phyloP scores from a whole-genome alignment of 2,113 vertebrate genomes.

The Grantiella picta region DNA sequence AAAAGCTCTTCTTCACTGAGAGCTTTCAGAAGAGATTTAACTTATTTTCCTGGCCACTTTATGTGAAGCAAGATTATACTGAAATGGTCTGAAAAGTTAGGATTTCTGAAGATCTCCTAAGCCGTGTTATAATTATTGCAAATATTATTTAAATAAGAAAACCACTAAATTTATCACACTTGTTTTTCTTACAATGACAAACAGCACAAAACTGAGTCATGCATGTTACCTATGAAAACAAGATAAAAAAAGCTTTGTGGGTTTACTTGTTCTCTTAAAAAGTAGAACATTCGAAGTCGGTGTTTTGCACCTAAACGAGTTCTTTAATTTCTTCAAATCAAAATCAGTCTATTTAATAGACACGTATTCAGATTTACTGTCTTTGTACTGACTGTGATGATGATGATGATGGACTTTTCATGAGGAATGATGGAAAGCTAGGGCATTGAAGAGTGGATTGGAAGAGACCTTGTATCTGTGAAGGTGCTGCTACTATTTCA shows the following conservation, averaged over 20 bases:
- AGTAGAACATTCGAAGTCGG: not conserved
- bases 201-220: not conserved
- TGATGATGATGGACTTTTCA: not conserved
- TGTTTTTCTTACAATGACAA: not conserved
- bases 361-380: not conserved
- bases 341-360: not conserved
- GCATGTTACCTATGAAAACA: not conserved
- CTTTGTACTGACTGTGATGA: not conserved
- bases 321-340: not conserved
- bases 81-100: not conserved
- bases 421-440: not conserved
- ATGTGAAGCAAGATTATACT: not conserved
- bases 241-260: not conserved
- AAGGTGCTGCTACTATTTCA: not conserved
- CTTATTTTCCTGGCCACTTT: not conserved
- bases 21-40: not conserved
- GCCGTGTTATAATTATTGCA: not conserved
- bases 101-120: not conserved
- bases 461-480: not conserved
- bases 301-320: not conserved
- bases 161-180: not conserved
- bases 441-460: not conserved
- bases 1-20: not conserved
- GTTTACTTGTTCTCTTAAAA: not conserved
- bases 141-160: not conserved